Base-by-base conservation (phyloP, 2,888 invertebrate genomes). In the Exocentrus adspersus region DNA sequence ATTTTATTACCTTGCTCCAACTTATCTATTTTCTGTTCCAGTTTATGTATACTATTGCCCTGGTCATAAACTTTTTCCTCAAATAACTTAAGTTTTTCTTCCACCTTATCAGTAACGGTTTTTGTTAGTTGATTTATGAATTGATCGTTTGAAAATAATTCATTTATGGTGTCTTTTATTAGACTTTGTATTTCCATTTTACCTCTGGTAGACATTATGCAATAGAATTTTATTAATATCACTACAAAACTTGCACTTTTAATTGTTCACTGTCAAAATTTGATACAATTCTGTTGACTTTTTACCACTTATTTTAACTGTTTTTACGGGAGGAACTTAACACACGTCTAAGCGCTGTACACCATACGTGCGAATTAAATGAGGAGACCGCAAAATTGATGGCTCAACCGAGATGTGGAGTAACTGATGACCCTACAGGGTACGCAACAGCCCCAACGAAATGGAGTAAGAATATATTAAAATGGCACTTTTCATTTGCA, bases 71-170 rank as follows among this genome's bases (percentile, higher is more conserved):
- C 12, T 37, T 12, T 37, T 37, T 37, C 37, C n/a, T 37, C 37
- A 37, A 37, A 37, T 12, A 37, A n/a, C n/a, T 37, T 37, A n/a
- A 43, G 43, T 43, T 43, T 43, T 43, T 43, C 7, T 43, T 43
- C 43, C 43, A 43, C 4, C 10, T 43, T 43, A 43, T 43, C 43
- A 2, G 16, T 16, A 19, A 43, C 19, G 19, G 16, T 43, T 43
- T 43, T 43, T 43, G 7, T 10, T 6, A 43, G 16, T n/a, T 43
- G 5, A 43, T 43, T 43, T 19, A 43, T 43, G 19, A 43, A 43
- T 43, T 43, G 17, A 16, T 16, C 17, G 19, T 43, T 43, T 43
- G 43, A 16, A 16, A 43, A 43, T 43, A 43, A 43, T 2, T 43
- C 43, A 43, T 43, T 43, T 43, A 43, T 43, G 16, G 43, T 14